Evolutionary conservation across 1,140 invertebrate species (phyloP).

Genomic region (Druon quercuslanigerum): DNA sequence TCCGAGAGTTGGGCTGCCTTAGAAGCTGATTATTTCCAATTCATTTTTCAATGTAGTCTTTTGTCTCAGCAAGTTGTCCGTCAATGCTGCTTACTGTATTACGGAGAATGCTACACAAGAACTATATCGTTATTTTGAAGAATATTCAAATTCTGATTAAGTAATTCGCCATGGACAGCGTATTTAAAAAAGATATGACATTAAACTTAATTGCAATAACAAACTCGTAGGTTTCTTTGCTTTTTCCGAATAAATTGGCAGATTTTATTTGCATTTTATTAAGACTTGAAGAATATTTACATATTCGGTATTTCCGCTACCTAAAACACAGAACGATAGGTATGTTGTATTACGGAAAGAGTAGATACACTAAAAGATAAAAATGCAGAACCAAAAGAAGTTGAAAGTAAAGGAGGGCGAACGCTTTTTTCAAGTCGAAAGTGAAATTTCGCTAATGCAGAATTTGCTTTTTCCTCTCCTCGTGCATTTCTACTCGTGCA

Average conservation of each 20-base stretch:
- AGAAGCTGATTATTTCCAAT: conserved; percentile 62
- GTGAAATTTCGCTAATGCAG: conserved; percentile 73
- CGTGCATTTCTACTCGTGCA: conserved; percentile 72
- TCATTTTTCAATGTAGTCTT: conserved; percentile 61
- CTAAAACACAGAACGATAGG: too few species aligned
- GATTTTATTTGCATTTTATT: too few species aligned
- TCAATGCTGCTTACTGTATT: conserved; percentile 52
- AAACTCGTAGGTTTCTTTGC: not conserved
- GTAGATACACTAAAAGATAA: not conserved
- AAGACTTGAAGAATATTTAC: too few species aligned
- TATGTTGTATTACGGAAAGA: too few species aligned
- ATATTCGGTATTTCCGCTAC: too few species aligned
- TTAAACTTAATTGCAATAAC: not conserved
- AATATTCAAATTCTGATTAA: not conserved
- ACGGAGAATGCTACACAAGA: conserved; percentile 41
- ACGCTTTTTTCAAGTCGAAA: conserved; percentile 46
- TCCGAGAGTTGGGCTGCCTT: conserved; percentile 61
- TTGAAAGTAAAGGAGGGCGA: conserved; percentile 34
- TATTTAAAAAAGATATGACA: not conserved
- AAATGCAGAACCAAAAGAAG: conserved; percentile 41
- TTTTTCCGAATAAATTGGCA: not conserved
- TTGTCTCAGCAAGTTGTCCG: conserved; percentile 46
- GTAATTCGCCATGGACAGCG: not conserved
- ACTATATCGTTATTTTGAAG: not conserved
- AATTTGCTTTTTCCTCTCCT: conserved; percentile 75